Base-by-base conservation (phyloP, 2,888 invertebrate species). In the Tupiocoris notatus region DNA sequence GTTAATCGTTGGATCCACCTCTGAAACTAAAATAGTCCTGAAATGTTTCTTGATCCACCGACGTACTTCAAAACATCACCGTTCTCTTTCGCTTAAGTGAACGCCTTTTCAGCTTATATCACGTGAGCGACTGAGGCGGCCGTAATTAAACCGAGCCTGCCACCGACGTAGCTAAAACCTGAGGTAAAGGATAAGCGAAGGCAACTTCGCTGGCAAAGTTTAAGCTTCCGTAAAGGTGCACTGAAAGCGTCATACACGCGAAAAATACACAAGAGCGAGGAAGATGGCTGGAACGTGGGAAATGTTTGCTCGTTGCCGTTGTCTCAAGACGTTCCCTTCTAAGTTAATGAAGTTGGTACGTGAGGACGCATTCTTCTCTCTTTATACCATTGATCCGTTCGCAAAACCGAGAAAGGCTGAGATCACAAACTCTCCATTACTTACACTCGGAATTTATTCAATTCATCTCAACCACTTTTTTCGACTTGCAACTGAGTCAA, bases 301-400 rank as follows among this genome's bases (percentile, higher is more conserved):
- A 21, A 2, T 3, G 61, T 2, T 2, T 2, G 39, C 39, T n/a
- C n/a, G n/a, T n/a, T n/a, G n/a, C n/a, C n/a, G n/a, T n/a, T 39
- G 39, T 12, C 39, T 39, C 39, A 39, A 39, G 39, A 39, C 39
- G 39, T 39, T 39, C 39, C 39, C 39, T 39, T 39, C 39, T 12
- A 39, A 61, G 61, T 61, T 61, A 61, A 61, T 61, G 61, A 61
- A 61, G 61, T 61, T 61, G 17, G 61, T 20, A 61, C 61, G 61
- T 61, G 61, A 61, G 61, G 61, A 61, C 2, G 61, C 61, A 61
- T 61, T 61, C 20, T 21, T 61, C 61, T 12, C 21, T 17, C 61
- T 9, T 61, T 20, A 39, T 39, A 12, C 39, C 39, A 39, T 39
- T 39, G 39, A 39, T 39, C 39, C 39, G 39, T 39, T 12, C 6